Evolutionary conservation across 2,888 invertebrate species (phyloP).

Genomic region (Belgica antarctica): DNA sequence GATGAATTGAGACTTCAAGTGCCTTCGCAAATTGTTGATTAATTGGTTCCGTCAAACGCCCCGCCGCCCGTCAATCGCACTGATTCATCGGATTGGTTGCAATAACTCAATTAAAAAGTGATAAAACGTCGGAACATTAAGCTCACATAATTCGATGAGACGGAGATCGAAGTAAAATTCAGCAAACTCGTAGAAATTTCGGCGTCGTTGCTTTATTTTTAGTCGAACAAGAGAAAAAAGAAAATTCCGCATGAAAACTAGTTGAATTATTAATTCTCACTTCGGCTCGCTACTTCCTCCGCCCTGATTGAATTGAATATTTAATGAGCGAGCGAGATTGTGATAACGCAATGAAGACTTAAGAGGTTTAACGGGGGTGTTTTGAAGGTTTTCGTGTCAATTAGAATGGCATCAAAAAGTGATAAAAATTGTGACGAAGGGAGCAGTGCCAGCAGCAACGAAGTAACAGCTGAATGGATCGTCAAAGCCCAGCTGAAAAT

Average conservation of each 20-base stretch:
- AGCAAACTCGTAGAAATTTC: neutral
- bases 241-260: neutral
- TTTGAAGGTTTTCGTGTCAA: neutral
- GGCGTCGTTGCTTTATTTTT: constrained; percentile 35
- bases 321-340: neutral
- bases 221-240: constrained; percentile 21
- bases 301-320: constrained; percentile 13
- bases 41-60: neutral
- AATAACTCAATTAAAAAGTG: constrained; percentile 39
- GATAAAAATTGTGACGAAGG: constrained; percentile 21
- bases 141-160: neutral
- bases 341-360: constrained; percentile 1
- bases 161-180: neutral
- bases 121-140: constrained; percentile 27
- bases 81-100: neutral
- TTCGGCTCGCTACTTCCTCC: neutral
- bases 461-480: constrained; percentile 63
- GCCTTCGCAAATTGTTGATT: constrained; percentile 13
- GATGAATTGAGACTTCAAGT: constrained; percentile 24
- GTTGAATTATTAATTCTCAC: constrained; percentile 18
- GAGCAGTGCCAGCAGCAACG: constrained; percentile 46
- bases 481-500: constrained; percentile 68
- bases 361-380: neutral
- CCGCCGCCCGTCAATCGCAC: neutral
- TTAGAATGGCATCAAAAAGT: constrained; percentile 3